Conservation (phyloP, 2,888 invertebrate genomes). For the Lycophotia porphyrea region DNA sequence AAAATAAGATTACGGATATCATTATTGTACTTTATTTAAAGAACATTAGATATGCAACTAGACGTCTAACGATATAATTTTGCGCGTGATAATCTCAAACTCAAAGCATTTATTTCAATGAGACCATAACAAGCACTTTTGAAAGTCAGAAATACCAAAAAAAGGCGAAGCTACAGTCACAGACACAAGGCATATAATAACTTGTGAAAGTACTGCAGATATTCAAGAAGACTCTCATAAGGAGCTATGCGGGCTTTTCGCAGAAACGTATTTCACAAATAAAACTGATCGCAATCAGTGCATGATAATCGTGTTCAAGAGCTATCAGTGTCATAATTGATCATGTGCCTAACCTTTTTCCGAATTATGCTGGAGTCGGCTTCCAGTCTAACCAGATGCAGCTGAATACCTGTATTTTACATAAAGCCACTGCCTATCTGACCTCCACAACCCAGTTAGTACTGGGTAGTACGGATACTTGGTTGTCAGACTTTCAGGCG, state of each 20-base stretch:
- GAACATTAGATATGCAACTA: conserved; percentile 49
- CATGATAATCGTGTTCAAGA: neutral
- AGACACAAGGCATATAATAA: too few relatives aligned
- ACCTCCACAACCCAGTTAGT: too few relatives aligned
- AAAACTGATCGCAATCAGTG: neutral
- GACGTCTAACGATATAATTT: neutral
- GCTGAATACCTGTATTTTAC: too few relatives aligned
- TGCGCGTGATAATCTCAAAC: too few relatives aligned
- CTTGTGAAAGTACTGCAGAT: too few relatives aligned
- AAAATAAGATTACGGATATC: conserved; percentile 63
- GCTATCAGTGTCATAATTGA: neutral
- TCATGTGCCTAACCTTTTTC: neutral
- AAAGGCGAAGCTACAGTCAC: too few relatives aligned
- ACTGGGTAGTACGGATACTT: neutral
- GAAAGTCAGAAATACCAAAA: too few relatives aligned
- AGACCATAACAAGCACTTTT: too few relatives aligned
- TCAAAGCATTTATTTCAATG: too few relatives aligned
- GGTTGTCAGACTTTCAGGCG: neutral
- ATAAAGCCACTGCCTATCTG: neutral
- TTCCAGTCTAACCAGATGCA: too few relatives aligned
- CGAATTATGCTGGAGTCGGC: neutral
- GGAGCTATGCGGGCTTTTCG: neutral
- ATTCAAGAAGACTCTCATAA: neutral
- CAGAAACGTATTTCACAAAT: neutral
- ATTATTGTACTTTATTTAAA: conserved; percentile 40